A percentile compares a stretch with the other conserved stretches of the same genome.
phyloP scores from a whole-genome alignment of 1,140 invertebrate species.

The Triops longicaudatus region DNA sequence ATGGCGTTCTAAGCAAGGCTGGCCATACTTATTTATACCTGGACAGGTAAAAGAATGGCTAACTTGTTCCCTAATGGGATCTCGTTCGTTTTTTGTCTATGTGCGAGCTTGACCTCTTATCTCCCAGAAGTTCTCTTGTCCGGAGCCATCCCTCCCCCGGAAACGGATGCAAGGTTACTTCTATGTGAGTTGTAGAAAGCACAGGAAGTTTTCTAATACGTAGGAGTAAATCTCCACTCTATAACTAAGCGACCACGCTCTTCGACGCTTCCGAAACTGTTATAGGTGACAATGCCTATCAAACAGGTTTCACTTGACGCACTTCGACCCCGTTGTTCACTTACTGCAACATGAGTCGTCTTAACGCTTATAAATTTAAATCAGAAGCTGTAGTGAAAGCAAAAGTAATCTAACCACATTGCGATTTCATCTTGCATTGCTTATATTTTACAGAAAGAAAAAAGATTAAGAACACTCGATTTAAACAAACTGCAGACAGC shows the following conservation, averaged over 20 bases:
- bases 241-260: background rate
- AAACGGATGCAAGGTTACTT: constrained; percentile 7
- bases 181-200: background rate
- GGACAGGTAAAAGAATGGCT: background rate
- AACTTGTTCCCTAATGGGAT: constrained; percentile 2
- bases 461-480: too few species aligned
- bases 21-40: background rate
- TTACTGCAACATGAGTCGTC: too few species aligned
- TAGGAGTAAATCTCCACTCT: background rate
- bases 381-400: too few species aligned
- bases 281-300: background rate
- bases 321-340: background rate
- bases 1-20: background rate
- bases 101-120: background rate
- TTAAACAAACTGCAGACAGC: too few species aligned
- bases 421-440: too few species aligned
- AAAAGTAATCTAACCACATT: too few species aligned
- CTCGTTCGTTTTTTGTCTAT: background rate
- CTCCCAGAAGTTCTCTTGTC: background rate
- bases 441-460: too few species aligned
- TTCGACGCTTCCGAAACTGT: background rate
- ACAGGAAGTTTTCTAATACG: constrained; percentile 1
- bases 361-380: too few species aligned
- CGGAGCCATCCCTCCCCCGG: background rate
- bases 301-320: background rate